These are phyloP conservation scores for Spheniscus mendiculus DNA, from an alignment of 2,113 vertebrate genomes.

Conservation along the genomic window DNA sequence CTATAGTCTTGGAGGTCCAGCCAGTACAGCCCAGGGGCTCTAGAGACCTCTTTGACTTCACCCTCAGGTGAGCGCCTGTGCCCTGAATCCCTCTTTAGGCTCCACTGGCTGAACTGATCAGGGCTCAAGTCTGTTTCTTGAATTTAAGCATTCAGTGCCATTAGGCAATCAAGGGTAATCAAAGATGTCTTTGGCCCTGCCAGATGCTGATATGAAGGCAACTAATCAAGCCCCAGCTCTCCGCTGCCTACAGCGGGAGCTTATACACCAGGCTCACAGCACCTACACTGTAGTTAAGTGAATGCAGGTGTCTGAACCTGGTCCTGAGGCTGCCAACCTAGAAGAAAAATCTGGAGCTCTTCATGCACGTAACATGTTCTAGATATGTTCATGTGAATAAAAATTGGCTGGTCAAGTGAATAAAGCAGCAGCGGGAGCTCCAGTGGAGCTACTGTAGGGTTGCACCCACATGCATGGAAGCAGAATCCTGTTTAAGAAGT, in stretches of 20 bases:
- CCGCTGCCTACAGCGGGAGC: background rate
- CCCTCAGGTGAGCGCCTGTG: background rate
- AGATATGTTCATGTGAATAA: background rate
- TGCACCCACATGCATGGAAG: background rate
- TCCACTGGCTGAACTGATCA: background rate
- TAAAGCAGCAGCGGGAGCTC: background rate
- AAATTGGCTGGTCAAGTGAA: background rate
- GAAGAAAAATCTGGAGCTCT: background rate
- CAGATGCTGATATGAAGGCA: background rate
- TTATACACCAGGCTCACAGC: background rate
- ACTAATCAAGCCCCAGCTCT: background rate
- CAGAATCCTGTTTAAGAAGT: background rate
- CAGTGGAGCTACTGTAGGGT: background rate
- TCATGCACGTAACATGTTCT: background rate
- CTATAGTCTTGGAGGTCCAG: background rate
- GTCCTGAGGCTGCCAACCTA: background rate
- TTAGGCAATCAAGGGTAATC: background rate
- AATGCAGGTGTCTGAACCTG: background rate
- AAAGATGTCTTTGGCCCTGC: background rate
- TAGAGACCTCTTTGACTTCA: background rate
- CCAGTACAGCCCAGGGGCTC: background rate
- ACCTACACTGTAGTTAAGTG: background rate
- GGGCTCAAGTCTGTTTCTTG: background rate
- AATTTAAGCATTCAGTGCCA: background rate
- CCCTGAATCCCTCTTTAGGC: background rate